Evolutionary conservation across 2,888 invertebrate genomes (phyloP).

Genomic region (Caenorhabditis drosophilae): DNA sequence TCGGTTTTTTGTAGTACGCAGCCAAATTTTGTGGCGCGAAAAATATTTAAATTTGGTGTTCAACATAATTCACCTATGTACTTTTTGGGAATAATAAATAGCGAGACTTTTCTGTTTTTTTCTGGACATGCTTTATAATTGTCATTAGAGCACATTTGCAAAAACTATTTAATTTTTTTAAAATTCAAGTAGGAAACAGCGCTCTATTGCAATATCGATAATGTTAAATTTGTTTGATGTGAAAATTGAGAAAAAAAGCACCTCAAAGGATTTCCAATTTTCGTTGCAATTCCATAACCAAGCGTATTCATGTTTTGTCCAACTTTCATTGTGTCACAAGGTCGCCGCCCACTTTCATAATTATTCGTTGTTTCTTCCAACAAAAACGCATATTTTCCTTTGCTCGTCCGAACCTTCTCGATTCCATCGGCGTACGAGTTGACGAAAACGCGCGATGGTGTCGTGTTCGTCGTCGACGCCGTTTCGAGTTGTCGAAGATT

Average conservation of each 20-base stretch:
- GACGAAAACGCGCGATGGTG: conserved; percentile 37
- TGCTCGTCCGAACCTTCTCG: conserved; percentile 65
- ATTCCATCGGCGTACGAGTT: conserved; percentile 74
- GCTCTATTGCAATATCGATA: no score
- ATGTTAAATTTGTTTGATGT: no score
- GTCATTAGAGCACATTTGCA: no score
- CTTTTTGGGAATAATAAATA: no score
- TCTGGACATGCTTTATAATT: no score
- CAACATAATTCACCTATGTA: no score
- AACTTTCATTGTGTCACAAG: conserved; percentile 89
- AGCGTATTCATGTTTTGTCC: conserved; percentile 73
- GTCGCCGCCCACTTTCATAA: conserved; percentile 84
- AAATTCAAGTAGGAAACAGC: no score
- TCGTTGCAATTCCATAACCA: conserved; percentile 78
- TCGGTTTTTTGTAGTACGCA: neutral
- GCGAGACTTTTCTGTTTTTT: no score
- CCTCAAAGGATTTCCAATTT: conserved; percentile 55
- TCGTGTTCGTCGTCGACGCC: conserved; percentile 19
- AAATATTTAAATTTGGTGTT: no score
- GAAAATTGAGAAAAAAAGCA: no score
- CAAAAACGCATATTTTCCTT: conserved; percentile 78
- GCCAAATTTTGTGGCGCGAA: no score
- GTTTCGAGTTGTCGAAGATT: conserved; percentile 6
- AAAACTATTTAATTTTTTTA: no score
- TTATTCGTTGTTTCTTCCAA: conserved; percentile 76